phyloP scores from a whole-genome alignment of 2,888 invertebrate species.

The Oxyteleia sp. region DNA sequence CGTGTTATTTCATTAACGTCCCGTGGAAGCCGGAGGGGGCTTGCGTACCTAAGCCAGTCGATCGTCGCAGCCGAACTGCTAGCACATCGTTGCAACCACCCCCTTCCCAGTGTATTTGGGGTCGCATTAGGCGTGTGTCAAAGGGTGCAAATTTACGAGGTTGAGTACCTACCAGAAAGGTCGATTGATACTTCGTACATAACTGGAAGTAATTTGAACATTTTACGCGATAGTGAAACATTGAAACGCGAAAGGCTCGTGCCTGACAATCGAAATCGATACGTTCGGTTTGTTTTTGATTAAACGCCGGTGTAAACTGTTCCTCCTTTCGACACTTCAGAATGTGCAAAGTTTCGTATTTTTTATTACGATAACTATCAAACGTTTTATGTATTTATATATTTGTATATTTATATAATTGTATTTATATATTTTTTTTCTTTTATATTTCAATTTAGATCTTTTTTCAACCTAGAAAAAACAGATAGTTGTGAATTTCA shows the following conservation, averaged over 20 bases:
- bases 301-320: constrained; percentile 67
- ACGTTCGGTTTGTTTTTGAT: constrained; percentile 76
- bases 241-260: constrained; percentile 72
- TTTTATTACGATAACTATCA: too few relatives aligned
- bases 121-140: constrained; percentile 84
- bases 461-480: too few relatives aligned
- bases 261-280: constrained; percentile 75
- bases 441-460: too few relatives aligned
- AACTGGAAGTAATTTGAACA: constrained; percentile 76
- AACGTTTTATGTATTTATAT: too few relatives aligned
- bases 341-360: too few relatives aligned
- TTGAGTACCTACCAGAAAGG: constrained; percentile 79
- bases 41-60: constrained; percentile 77
- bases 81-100: constrained; percentile 60
- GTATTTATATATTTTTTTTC: too few relatives aligned
- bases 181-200: constrained; percentile 81
- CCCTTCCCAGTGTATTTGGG: constrained; percentile 75
- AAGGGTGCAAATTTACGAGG: constrained; percentile 87
- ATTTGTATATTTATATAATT: too few relatives aligned
- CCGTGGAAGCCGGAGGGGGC: constrained; percentile 83
- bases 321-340: constrained; percentile 8
- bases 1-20: constrained; percentile 88
- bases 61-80: constrained; percentile 54
- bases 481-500: too few relatives aligned
- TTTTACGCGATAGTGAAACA: constrained; percentile 78